Evolutionary conservation across 2,888 invertebrate species (phyloP), one percentile per base, ranked within the genome.

Genomic region (Lasius platythorax): DNA sequence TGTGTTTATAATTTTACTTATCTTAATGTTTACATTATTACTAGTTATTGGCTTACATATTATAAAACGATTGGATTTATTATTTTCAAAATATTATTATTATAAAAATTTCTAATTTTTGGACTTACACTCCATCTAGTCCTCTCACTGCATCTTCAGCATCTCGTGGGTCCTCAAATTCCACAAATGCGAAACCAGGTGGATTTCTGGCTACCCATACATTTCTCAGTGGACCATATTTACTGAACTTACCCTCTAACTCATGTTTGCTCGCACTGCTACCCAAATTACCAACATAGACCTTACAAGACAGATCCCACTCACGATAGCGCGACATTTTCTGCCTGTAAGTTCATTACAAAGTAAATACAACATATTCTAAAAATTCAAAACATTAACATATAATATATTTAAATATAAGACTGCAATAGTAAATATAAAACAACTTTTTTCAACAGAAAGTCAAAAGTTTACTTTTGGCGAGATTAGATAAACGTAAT

Each of bases 191-290:
- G 95, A 98, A 98, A 28, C 98, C 99, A 8, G 98, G 98, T 61
- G 98, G 99, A 94, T 99, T 98, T 92, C 98, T 96, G 0, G 99
- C 99, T 75, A 99, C 98, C 99, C 99, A 99, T 70, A 99, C 98
- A 95, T 98, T 99, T 91, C 98, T 96, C 88, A 99, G 96, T 63
- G 97, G 98, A 11, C 99, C 99, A 95, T 98, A 99, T 95, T 98
- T 98, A 83, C 97, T 96, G 95, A 99, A 99, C 12, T 98, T 97
- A 92, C 97, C 97, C 95, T 99, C 98, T 84, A 98, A 96, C 95
- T 98, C 98, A 94, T 98, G 97, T 95, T 98, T 98, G 18, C 98
- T 98, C 8, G 98, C 98, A 93, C 98, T 98, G 91, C 98, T 98
- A 9, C 98, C 98, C 87, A 99, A 96, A 94, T 98, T 98, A 30